Conservation (phyloP, 2,888 invertebrate species). For the Chorisops tibialis region DNA sequence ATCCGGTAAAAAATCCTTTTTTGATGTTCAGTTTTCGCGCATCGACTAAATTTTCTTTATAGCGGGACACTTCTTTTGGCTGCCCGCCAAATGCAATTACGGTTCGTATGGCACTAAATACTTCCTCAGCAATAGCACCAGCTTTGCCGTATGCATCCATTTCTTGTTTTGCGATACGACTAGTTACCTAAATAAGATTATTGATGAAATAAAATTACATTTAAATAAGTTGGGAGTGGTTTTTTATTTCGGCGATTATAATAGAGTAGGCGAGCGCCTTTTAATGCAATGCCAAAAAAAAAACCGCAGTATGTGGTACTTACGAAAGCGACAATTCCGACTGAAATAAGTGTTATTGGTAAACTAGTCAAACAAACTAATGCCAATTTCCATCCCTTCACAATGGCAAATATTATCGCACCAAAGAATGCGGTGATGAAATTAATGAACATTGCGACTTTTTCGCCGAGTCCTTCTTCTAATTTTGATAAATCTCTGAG, state of each 20-base stretch:
- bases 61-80: conserved; percentile 65
- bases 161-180: conserved; percentile 62
- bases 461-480: conserved; percentile 82
- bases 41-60: conserved; percentile 58
- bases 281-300: too few relatives aligned
- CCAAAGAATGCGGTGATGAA: conserved; percentile 66
- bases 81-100: conserved; percentile 78
- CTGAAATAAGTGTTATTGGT: conserved; percentile 64
- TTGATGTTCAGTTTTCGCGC: conserved; percentile 68
- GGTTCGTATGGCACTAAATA: conserved; percentile 68
- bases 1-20: conserved; percentile 64
- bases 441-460: conserved; percentile 69
- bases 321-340: conserved; percentile 64
- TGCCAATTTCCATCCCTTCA: conserved; percentile 78
- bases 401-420: conserved; percentile 67
- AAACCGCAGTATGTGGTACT: too few relatives aligned
- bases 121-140: conserved; percentile 74
- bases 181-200: neutral
- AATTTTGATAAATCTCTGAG: conserved; percentile 69
- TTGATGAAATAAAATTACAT: too few relatives aligned
- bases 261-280: too few relatives aligned
- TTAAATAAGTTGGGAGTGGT: too few relatives aligned
- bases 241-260: too few relatives aligned
- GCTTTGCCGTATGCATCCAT: conserved; percentile 71
- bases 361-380: conserved; percentile 70